A percentile compares a stretch with the other conserved stretches of the same genome.
Evolutionary conservation across 2,797 vertebrate genomes (phyloP).

Genomic region (Esox masquinongy): DNA sequence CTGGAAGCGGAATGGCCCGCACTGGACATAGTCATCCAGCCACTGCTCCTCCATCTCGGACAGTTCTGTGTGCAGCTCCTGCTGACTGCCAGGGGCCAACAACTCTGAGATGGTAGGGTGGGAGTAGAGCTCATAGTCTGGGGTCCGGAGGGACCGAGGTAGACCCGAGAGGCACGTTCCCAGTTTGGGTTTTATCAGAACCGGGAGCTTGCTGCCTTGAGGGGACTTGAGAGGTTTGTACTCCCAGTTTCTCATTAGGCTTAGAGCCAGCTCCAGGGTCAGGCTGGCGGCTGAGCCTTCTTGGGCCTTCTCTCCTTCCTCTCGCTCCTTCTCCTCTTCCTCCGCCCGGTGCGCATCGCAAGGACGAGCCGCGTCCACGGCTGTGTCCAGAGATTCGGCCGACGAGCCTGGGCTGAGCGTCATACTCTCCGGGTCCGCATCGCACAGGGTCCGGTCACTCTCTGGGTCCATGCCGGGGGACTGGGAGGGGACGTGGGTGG

Average conservation of each 20-base stretch:
- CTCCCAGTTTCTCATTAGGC: conserved; percentile 78
- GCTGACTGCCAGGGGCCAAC: conserved; percentile 59
- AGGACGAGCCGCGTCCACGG: conserved; percentile 59
- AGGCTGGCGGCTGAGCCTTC: conserved; percentile 31
- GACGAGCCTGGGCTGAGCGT: conserved; percentile 80
- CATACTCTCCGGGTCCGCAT: conserved; percentile 75
- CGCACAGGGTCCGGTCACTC: conserved; percentile 42
- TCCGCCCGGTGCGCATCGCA: conserved; percentile 56
- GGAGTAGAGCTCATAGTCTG: conserved; percentile 58
- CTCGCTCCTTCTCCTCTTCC: conserved; percentile 66
- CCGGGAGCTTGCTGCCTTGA: conserved; percentile 84
- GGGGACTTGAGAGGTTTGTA: conserved; percentile 83
- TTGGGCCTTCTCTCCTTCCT: conserved; percentile 55
- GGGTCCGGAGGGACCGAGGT: conserved; percentile 33
- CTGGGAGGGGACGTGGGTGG: conserved; percentile 40
- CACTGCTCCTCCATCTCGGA: conserved; percentile 86
- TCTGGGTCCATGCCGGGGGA: conserved; percentile 48
- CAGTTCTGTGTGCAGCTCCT: conserved; percentile 76
- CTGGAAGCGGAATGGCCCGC: conserved; percentile 79
- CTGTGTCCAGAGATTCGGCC: conserved; percentile 81
- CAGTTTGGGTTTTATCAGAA: conserved; percentile 76
- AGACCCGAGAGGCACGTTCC: conserved; percentile 39
- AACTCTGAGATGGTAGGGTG: conserved; percentile 62
- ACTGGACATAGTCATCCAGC: conserved; percentile 86
- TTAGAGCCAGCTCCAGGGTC: conserved; percentile 75